Conservation (phyloP, 2,888 invertebrate species). For the Bembecia ichneumoniformis region DNA sequence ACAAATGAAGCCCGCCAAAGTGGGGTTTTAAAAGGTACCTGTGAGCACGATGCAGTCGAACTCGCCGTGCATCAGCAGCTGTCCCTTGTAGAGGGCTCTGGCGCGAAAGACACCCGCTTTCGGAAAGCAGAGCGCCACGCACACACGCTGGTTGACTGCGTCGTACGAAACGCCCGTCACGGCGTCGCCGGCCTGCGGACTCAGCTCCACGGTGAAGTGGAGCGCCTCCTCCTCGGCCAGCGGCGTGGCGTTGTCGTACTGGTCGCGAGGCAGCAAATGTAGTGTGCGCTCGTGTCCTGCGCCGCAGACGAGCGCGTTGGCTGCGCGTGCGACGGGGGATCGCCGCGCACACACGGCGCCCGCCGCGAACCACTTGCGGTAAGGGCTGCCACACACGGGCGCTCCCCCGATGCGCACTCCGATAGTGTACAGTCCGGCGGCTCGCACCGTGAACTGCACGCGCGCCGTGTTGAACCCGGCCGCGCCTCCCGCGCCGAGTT, state of each 20-base stretch:
- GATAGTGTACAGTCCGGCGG: conserved; percentile 90
- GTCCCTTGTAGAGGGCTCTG: conserved; percentile 80
- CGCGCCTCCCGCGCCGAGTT: conserved; percentile 91
- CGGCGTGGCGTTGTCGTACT: conserved; percentile 81
- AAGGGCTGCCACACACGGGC: conserved; percentile 89
- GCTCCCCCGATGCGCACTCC: conserved; percentile 86
- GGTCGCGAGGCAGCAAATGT: conserved; percentile 92
- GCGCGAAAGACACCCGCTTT: conserved; percentile 88
- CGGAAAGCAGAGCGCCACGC: conserved; percentile 83
- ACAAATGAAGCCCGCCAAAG: not conserved
- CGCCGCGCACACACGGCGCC: conserved; percentile 87
- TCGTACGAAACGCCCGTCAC: conserved; percentile 81
- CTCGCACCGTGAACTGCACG: conserved; percentile 92
- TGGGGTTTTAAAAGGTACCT: conserved; percentile 66
- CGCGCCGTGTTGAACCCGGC: conserved; percentile 88
- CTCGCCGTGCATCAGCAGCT: conserved; percentile 87
- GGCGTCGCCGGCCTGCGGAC: conserved; percentile 80
- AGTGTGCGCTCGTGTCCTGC: conserved; percentile 82
- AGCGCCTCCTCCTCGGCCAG: conserved; percentile 26
- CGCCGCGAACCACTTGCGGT: conserved; percentile 84
- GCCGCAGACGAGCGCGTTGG: conserved; percentile 85
- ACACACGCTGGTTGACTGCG: conserved; percentile 82
- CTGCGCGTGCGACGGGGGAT: conserved; percentile 75
- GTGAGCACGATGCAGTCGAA: conserved; percentile 93
- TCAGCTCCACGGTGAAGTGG: conserved; percentile 84